These are phyloP conservation scores for Greenwoodochromis staneri DNA, from an alignment of 2,113 vertebrate genomes.

Conservation along the genomic window DNA sequence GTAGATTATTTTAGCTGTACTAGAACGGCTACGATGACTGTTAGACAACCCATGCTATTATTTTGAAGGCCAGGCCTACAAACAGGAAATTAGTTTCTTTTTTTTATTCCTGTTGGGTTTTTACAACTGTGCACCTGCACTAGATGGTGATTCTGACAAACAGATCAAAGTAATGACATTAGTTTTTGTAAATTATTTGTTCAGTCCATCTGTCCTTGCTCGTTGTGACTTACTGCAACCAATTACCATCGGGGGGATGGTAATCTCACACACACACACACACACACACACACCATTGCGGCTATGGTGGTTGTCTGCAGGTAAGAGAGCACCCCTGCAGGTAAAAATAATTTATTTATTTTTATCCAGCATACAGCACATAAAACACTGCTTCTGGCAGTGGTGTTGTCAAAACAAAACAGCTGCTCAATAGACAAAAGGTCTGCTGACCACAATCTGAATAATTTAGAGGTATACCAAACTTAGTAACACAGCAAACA, in stretches of 20 bases:
- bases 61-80: neutral
- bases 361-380: conserved; percentile 19
- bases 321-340: neutral
- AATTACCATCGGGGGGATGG: neutral
- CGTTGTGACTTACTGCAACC: neutral
- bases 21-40: neutral
- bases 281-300: neutral
- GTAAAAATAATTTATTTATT: conserved; percentile 31
- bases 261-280: neutral
- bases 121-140: neutral
- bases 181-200: neutral
- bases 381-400: conserved; percentile 7
- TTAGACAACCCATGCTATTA: neutral
- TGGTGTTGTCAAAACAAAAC: neutral
- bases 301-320: neutral
- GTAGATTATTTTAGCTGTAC: neutral
- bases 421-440: neutral
- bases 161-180: neutral
- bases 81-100: neutral
- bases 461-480: neutral
- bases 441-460: neutral
- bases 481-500: neutral
- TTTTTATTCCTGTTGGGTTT: neutral
- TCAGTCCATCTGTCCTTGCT: neutral
- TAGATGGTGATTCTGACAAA: neutral